Base-by-base conservation (phyloP, 2,888 invertebrate genomes). In the Limnephilus rhombicus region DNA sequence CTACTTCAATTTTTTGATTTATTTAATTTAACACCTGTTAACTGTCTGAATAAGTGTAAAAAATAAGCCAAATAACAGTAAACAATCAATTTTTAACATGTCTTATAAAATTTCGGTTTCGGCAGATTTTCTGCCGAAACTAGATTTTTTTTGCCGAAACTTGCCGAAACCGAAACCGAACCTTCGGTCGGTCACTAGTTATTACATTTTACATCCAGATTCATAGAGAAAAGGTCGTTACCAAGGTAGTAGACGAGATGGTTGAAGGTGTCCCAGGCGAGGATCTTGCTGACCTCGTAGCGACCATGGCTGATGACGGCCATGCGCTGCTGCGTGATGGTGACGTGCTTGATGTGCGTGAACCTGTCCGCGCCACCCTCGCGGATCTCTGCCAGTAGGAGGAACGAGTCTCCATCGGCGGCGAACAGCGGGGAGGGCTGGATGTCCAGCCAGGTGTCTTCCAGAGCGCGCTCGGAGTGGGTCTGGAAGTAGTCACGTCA, bases 291-390 rank as follows among this genome's bases (percentile, higher is more conserved):
- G 94, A 98, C 98, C 96, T 98, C 98, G 95, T 98, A 98, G 94
- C 97, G 97, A 68, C 98, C 98, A 94, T 98, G 98, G 90, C 98
- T 98, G 94, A 98, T 96, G 88, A 98, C 98, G 13, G 98, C 98
- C 94, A 98, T 98, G 94, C 98, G 97, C 95, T 98, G 98, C 94
- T 98, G 97, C 92, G 98, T 96, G 93, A 98, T 97, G 93, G 98
- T 98, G 94, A 98, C 97, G 95, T 98, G 98, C 94, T 98, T 98
- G 95, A 98, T 98, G 96, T 98, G 98, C 83, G 98, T 98, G 95
- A 97, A 98, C 95, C 98, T 97, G 95, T 98, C 98, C 93, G 97
- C 97, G 85, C 97, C 98, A 87, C 98, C 98, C 94, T 98, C 98
- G 94, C 98, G 98, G 90, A 98, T 98, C 31, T 98, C 97, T 9